Base-by-base conservation (phyloP, 2,113 vertebrate genomes). In the Sitta europaea region DNA sequence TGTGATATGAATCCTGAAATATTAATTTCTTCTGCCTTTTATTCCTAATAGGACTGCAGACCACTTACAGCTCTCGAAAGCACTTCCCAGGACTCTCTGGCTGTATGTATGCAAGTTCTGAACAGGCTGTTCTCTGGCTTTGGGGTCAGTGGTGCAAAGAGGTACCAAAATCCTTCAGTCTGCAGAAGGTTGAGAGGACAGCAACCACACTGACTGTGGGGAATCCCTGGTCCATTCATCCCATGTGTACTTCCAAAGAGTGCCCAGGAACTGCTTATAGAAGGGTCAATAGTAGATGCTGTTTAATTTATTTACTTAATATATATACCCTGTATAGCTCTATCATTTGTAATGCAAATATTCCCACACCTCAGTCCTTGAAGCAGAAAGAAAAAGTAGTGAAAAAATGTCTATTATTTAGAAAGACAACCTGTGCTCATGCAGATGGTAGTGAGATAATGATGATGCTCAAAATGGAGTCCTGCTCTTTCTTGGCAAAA, bases 41-140 rank as follows among this genome's bases (percentile, higher is more conserved):
- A 27, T 92, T 91, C 18, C 14, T 68, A 22, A 16, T n/a, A 71
- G 70, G 14, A 24, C 25, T 65, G 7, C n/a, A 65, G 54, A 54
- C 6, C 19, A 33, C 28, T 55, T 75, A 17, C 10, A 86, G 23
- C 14, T 55, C 58, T 87, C 40, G 25, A 10, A 67, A 27, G 15
- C 9, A 15, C 38, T 81, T 68, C 48, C 25, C 28, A 78, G 43
- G 45, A 43, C 25, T 72, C 45, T 66, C 43, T 75, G 48, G 8
- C 24, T 73, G 3, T 61, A 33, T 31, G 11, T 11, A 9, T 10
- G 36, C 0, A 2, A 40, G 20, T 14, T 53, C 33, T 36, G 0
- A 3, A 18, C 3, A 53, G 63, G 9, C 31, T 45, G 11, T 29
- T 73, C 40, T 75, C 40, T 53, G 58, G 1, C 10, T 86, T 43